Base-by-base conservation (phyloP, 2,888 invertebrate species). In the Conus canariensis region DNA sequence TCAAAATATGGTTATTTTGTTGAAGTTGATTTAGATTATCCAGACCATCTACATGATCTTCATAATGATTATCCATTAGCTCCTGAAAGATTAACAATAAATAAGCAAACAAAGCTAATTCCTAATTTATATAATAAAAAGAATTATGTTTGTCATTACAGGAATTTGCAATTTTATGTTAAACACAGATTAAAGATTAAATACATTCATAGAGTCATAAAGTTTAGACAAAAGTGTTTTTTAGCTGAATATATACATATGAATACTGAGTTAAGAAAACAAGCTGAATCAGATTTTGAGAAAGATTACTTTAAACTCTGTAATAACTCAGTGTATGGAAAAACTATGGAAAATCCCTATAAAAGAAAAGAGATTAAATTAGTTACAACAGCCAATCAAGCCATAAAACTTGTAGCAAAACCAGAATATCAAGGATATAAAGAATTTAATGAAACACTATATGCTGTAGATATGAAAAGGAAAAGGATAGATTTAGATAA, bases 401-500 rank as follows among this genome's bases (percentile, higher is more conserved):
- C n/a, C 0, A n/a, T n/a, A 6, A 74, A 74, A 74, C n/a, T 74
- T 74, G n/a, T 74, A 74, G 9, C 22, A 7, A 74, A n/a, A 74
- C n/a, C 74, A 1, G n/a, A 74, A n/a, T 74, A n/a, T 74, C 22
- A 74, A 74, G 9, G 74, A n/a, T 74, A 22, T n/a, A n/a, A n/a
- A n/a, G n/a, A n/a, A n/a, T 74, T 74, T 74, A 19, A n/a, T 74
- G 74, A 74, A n/a, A 6, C 6, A 5, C 9, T 74, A n/a, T 22
- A n/a, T 74, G 74, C 74, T 7, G n/a, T 74, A 6, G 3, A 4
- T 6, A 74, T n/a, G 22, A 74, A 74, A 10, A n/a, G 5, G n/a
- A 74, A 22, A 74, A 7, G 3, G 5, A n/a, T 74, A n/a, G n/a
- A 90, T 60, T 91, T 91, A 87, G 70, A 91, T 90, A 91, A 90